Evolutionary conservation across 2,113 vertebrate species (phyloP).

Genomic region (Xenotilapia caudafasciata): DNA sequence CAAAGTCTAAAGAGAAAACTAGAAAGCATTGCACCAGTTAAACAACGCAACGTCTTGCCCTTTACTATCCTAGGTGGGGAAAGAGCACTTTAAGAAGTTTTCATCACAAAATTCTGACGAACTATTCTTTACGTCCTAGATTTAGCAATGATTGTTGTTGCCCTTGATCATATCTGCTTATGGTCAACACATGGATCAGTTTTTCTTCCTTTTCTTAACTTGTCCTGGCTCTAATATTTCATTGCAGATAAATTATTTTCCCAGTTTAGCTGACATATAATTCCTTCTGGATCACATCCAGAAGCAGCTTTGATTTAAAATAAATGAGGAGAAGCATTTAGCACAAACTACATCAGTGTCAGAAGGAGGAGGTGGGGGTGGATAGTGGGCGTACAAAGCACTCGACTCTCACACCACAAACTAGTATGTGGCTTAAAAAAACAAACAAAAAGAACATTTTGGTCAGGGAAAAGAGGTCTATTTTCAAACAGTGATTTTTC

Average conservation of each 20-base stretch:
- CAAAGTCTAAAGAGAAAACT: not conserved
- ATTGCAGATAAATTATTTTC: not conserved
- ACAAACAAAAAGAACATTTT: not conserved
- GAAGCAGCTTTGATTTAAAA: not conserved
- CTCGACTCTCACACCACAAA: not conserved
- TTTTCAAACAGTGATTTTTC: not conserved
- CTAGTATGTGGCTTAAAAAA: not conserved
- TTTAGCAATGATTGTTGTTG: fast-evolving
- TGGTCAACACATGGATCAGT: fast-evolving
- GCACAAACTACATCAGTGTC: not conserved
- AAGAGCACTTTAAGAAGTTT: not conserved
- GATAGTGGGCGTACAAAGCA: not conserved
- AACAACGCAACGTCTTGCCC: not conserved
- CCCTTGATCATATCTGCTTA: fast-evolving
- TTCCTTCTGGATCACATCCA: not conserved
- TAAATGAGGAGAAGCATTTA: not conserved
- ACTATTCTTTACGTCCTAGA: fast-evolving
- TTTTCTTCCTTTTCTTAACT: not conserved
- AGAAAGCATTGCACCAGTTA: not conserved
- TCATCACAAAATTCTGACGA: not conserved
- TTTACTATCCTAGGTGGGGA: fast-evolving
- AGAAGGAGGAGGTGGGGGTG: not conserved
- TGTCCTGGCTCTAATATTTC: not conserved
- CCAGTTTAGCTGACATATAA: not conserved
- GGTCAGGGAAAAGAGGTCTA: fast-evolving